Evolutionary conservation across 35 echinoderm and acorn worm genomes (phyloP).

Genomic region (Chiridota heheva): DNA sequence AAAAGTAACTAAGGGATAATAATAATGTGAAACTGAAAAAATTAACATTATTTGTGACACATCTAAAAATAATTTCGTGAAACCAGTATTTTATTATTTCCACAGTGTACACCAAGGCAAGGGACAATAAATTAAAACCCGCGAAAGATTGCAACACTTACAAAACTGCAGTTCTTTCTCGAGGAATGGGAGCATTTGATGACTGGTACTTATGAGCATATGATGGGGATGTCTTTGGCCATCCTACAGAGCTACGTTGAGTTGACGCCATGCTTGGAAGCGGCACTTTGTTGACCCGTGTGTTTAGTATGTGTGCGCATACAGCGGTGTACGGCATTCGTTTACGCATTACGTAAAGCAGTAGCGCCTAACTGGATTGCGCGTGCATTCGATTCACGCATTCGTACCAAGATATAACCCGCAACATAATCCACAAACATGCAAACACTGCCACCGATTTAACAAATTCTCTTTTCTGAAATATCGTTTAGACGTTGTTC

Average conservation of each 20-base stretch:
- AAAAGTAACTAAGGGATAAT: background rate
- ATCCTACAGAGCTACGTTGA: constrained; percentile 1
- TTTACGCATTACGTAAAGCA: no score
- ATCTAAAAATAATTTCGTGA: background rate
- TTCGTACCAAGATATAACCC: no score
- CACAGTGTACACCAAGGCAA: background rate
- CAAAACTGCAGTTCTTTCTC: constrained; percentile 79
- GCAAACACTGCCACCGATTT: no score
- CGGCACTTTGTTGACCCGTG: no score
- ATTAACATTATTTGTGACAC: background rate
- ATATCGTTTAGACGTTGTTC: no score
- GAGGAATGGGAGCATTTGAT: constrained; percentile 45
- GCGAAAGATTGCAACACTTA: constrained; percentile 37
- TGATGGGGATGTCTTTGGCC: constrained; percentile 2
- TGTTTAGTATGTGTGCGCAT: no score
- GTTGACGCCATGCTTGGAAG: constrained; percentile 1
- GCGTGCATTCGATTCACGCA: no score
- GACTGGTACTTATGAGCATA: constrained; percentile 25
- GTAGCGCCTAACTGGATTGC: no score
- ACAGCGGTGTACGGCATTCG: no score
- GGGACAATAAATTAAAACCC: background rate
- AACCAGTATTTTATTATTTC: background rate
- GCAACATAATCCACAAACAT: no score
- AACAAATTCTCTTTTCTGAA: no score
- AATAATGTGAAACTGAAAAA: background rate